phyloP scores from a whole-genome alignment of 1,140 invertebrate species.

The Papilio glaucus region DNA sequence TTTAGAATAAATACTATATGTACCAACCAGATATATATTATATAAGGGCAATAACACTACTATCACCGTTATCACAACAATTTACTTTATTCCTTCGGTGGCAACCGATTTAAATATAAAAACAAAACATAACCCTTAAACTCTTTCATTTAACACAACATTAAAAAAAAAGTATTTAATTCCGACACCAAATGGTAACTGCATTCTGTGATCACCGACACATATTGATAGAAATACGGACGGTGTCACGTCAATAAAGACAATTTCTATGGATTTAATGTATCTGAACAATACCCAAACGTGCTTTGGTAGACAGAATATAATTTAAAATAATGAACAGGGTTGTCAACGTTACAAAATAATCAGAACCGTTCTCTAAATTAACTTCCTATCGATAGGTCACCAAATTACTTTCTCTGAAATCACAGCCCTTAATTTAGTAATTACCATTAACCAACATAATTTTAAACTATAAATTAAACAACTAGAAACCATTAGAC shows the following conservation, averaged over 20 bases:
- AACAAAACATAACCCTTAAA: constrained; percentile 31
- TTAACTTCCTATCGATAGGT: constrained; percentile 45
- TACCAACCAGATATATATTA: constrained; percentile 8
- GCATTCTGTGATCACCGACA: background rate
- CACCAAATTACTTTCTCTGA: constrained; percentile 65
- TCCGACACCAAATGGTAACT: constrained; percentile 21
- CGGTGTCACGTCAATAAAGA: background rate
- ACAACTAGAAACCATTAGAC: constrained; percentile 56
- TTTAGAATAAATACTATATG: constrained; percentile 4
- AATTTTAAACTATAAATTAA: constrained; percentile 77
- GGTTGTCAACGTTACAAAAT: constrained; percentile 18
- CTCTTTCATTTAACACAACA: constrained; percentile 18
- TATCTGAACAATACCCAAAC: constrained; percentile 5
- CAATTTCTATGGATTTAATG: background rate
- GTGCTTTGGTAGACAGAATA: constrained; percentile 2
- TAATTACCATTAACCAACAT: constrained; percentile 73
- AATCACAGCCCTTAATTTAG: constrained; percentile 79
- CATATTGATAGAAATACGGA: background rate
- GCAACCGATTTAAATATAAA: constrained; percentile 9
- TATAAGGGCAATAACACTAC: constrained; percentile 51
- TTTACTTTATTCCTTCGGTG: constrained; percentile 40
- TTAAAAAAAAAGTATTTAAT: background rate
- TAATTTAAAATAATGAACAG: background rate
- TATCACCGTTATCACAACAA: constrained; percentile 71
- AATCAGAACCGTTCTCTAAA: constrained; percentile 35